These are phyloP conservation scores for Rhinophrynus dorsalis DNA, from an alignment of 2,797 vertebrate species.

Conservation along the genomic window DNA sequence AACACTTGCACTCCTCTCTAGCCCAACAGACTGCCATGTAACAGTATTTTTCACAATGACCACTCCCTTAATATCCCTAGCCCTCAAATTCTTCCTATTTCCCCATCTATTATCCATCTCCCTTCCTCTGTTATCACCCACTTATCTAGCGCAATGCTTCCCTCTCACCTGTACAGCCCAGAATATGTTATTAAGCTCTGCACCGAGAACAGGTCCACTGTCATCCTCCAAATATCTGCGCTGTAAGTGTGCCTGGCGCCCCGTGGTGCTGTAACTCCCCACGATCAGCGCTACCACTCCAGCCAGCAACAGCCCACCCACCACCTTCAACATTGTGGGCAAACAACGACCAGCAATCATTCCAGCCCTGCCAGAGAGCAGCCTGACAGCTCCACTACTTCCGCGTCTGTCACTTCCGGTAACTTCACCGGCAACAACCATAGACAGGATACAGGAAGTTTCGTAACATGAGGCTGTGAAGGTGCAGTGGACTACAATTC, in stretches of 20 bases:
- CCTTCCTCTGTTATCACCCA: too few relatives aligned
- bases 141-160: too few relatives aligned
- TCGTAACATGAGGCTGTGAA: too few relatives aligned
- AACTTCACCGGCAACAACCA: not conserved
- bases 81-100: too few relatives aligned
- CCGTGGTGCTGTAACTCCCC: constrained; percentile 52
- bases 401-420: constrained; percentile 16
- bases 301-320: constrained; percentile 47
- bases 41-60: too few relatives aligned
- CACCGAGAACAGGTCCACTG: constrained; percentile 64
- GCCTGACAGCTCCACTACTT: constrained; percentile 20
- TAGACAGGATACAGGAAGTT: too few relatives aligned
- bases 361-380: constrained; percentile 1
- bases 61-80: too few relatives aligned
- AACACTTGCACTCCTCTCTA: too few relatives aligned
- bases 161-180: constrained; percentile 88
- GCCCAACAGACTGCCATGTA: too few relatives aligned
- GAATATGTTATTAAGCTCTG: constrained; percentile 73
- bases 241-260: constrained; percentile 6
- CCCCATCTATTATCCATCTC: too few relatives aligned
- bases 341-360: not conserved
- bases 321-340: constrained; percentile 57
- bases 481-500: too few relatives aligned
- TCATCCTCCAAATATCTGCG: not conserved
- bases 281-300: constrained; percentile 53